phyloP scores from a whole-genome alignment of 2,888 invertebrate species.

The Acanthococcus lagerstroemiae region DNA sequence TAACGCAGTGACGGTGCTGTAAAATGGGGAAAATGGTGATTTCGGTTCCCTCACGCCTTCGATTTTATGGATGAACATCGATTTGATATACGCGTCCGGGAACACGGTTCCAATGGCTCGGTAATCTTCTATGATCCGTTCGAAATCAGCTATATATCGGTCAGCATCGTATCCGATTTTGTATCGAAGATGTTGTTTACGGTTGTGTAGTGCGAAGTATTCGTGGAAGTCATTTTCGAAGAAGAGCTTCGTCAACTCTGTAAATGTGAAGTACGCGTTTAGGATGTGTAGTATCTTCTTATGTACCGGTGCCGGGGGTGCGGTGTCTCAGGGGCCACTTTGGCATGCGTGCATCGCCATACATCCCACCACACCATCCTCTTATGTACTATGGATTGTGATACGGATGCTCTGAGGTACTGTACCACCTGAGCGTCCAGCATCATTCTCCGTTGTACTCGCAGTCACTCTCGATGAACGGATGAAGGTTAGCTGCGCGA shows the following conservation, averaged over 20 bases:
- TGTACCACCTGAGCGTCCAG: not conserved
- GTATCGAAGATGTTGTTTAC: not conserved
- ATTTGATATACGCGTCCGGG: not conserved
- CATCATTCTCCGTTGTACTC: not conserved
- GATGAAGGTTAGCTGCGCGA: not conserved
- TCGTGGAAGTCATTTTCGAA: not conserved
- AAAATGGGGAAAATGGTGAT: not conserved
- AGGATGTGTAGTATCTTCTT: too few species aligned
- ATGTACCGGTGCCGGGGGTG: too few species aligned
- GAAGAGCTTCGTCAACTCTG: not conserved
- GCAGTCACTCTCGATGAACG: not conserved
- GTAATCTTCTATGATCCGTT: not conserved
- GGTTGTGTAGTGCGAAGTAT: not conserved
- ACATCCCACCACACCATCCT: too few species aligned
- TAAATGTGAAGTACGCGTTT: not conserved
- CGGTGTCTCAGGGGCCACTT: too few species aligned
- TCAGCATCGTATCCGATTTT: not conserved
- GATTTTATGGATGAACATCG: not conserved
- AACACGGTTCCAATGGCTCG: not conserved
- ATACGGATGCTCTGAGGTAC: not conserved
- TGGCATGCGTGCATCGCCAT: too few species aligned
- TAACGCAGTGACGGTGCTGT: not conserved
- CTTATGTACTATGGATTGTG: too few species aligned
- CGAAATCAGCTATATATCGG: not conserved
- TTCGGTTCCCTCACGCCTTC: not conserved